Conservation (phyloP, 2,113 vertebrate species). For the Arvicanthis niloticus region DNA sequence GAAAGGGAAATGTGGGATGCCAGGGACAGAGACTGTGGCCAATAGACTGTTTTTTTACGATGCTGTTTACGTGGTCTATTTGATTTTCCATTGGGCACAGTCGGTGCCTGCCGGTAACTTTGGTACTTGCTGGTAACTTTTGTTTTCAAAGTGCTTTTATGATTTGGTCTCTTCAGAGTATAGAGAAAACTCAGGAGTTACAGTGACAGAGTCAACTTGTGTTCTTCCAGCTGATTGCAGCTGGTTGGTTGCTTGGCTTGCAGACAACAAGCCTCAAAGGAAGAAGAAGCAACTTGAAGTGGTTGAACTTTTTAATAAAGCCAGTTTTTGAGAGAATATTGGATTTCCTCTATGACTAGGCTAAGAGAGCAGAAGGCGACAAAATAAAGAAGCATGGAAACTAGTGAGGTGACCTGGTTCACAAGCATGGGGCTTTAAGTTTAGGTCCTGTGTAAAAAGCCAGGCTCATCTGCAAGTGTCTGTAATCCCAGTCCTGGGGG, state of each 20-base stretch:
- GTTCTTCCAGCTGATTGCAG: neutral
- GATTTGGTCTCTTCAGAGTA: conserved; percentile 11
- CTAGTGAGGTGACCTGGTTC: no score
- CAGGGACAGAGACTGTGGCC: neutral
- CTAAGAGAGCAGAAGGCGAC: neutral
- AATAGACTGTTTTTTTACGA: neutral
- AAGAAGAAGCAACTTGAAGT: neutral
- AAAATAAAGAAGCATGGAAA: neutral
- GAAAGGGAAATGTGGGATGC: neutral
- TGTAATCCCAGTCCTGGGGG: neutral
- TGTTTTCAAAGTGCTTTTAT: neutral
- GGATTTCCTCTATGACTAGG: neutral
- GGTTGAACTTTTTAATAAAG: conserved; percentile 30
- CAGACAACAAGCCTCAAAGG: neutral
- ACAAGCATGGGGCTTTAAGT: neutral
- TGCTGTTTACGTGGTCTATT: neutral
- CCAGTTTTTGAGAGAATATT: neutral
- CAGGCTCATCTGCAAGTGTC: neutral
- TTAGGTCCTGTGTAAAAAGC: neutral
- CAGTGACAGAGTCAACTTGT: neutral
- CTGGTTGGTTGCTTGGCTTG: conserved; percentile 6
- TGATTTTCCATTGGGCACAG: conserved; percentile 5
- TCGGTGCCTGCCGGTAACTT: neutral
- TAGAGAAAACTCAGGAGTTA: neutral
- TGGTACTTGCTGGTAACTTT: neutral